Base-by-base conservation (phyloP, 2,888 invertebrate species). In the Caenorhabditis sp. region DNA sequence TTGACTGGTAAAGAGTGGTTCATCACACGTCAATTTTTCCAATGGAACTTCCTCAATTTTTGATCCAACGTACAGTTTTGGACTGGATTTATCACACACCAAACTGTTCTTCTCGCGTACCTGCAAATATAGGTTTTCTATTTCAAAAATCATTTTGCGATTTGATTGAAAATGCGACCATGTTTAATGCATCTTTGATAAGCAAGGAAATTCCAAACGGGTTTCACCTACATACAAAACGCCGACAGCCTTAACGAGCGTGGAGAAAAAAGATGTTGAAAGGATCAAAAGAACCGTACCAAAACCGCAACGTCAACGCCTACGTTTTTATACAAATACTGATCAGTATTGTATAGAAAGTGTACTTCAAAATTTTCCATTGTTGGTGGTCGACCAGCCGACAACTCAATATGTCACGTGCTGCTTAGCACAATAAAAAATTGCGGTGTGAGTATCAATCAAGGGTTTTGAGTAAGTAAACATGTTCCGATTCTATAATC, bases 51-150 rank as follows among this genome's bases (percentile, higher is more conserved):
- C 91, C 18, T 87, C 83, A 35, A 90, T 72, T 11, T 88, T 85
- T 4, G 85, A 77, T 62, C 91, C 91, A 22, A 82, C 76, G 62
- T 76, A 88, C 37, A 82, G 76, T n/a, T 81, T 68, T 5, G 91
- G 91, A 26, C 87, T 87, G 15, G 91, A 87, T 32, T 87, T 65
- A 37, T 88, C 84, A 76, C 91, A 91, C 6, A 86, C 85, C 47
- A 91, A 71, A 22, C 70, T 69, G 60, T 83, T 84, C 56, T 88
- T 89, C 24, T 91, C 90, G 22, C 88, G 85, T n/a, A 91, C 83
- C 90, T 90, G 74, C 26, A 89, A 78, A 26, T 37, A 62, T 50
- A 22, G 11, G n/a, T 28, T 35, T 15, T 20, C 28, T 35, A 35
- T 35, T 35, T 40, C 37, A 56, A 61, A 55, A 71, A 58, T 62